phyloP scores from a whole-genome alignment of 2,797 vertebrate species.

The Melanotaenia nigrans region DNA sequence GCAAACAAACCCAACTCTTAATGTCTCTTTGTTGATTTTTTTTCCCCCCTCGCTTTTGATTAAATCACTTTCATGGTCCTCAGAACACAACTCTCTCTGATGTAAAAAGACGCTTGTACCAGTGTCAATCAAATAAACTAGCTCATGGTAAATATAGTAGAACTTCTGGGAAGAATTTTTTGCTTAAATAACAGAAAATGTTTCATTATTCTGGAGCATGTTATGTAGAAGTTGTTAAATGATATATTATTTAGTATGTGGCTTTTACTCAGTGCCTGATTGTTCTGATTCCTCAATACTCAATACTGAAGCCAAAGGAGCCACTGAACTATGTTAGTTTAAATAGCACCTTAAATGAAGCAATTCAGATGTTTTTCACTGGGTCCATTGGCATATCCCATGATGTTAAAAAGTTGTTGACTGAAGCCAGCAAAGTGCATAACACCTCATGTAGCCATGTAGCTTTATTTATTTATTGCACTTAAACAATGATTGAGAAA shows the following conservation, averaged over 20 bases:
- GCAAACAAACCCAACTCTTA: constrained; percentile 26
- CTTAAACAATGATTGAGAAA: constrained; percentile 28
- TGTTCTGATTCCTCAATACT: constrained; percentile 27
- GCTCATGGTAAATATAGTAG: constrained; percentile 45
- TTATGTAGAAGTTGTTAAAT: constrained; percentile 15
- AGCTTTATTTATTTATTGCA: constrained; percentile 14
- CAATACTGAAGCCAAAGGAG: constrained; percentile 38
- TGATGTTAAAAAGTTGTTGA: constrained; percentile 30
- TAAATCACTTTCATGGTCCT: constrained; percentile 35
- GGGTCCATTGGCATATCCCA: constrained; percentile 31
- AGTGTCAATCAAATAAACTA: constrained; percentile 46
- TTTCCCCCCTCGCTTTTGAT: constrained; percentile 9
- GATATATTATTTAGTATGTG: constrained; percentile 23
- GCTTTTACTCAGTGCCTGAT: constrained; percentile 38
- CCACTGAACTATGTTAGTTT: constrained; percentile 22
- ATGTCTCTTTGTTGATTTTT: constrained; percentile 21
- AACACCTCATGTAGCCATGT: background rate
- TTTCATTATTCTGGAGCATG: constrained; percentile 16
- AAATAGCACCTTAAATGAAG: constrained; percentile 58
- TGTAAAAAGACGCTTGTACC: constrained; percentile 47
- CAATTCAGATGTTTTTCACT: constrained; percentile 29
- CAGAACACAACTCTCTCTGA: constrained; percentile 30
- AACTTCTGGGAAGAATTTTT: constrained; percentile 25
- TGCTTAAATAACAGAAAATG: constrained; percentile 19
- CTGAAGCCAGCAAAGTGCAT: constrained; percentile 4